phyloP scores from a whole-genome alignment of 2,113 vertebrate genomes.

The Oreocharis arfaki region DNA sequence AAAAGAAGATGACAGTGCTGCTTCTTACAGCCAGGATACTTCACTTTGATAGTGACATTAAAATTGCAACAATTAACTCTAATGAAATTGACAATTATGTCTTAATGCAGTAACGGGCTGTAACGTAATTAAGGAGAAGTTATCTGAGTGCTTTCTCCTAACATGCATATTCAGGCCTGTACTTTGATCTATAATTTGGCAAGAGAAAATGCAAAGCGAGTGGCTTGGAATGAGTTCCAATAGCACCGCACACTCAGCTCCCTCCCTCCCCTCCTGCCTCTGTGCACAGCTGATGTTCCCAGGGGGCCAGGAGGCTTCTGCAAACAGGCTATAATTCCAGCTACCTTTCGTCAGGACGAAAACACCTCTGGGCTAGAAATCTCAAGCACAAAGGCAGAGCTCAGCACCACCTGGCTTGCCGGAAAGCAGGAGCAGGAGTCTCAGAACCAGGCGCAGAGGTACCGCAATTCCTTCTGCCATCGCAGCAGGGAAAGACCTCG shows the following conservation, averaged over 20 bases:
- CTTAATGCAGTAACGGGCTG: conserved; percentile 22
- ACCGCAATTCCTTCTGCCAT: not conserved
- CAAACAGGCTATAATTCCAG: not conserved
- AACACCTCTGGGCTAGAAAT: not conserved
- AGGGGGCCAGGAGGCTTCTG: not conserved
- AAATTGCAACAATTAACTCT: conserved; percentile 51
- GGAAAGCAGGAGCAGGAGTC: not conserved
- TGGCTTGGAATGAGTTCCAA: not conserved
- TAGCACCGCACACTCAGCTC: not conserved
- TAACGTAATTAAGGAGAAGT: conserved; percentile 25
- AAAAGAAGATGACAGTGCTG: not conserved
- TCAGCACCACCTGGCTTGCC: not conserved
- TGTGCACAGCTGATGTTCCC: not conserved
- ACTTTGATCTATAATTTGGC: conserved; percentile 13
- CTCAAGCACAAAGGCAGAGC: not conserved
- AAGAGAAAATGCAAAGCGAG: not conserved
- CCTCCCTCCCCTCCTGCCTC: not conserved
- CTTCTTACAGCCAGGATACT: not conserved
- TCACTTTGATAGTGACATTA: conserved; percentile 10
- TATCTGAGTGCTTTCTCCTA: not conserved
- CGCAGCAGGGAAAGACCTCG: not conserved
- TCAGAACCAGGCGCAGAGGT: not conserved
- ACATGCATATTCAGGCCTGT: not conserved
- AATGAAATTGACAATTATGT: conserved; percentile 46
- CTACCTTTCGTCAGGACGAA: not conserved